These are phyloP conservation scores for Nerophis lumbriciformis DNA, from an alignment of 2,113 vertebrate species.

Conservation along the genomic window DNA sequence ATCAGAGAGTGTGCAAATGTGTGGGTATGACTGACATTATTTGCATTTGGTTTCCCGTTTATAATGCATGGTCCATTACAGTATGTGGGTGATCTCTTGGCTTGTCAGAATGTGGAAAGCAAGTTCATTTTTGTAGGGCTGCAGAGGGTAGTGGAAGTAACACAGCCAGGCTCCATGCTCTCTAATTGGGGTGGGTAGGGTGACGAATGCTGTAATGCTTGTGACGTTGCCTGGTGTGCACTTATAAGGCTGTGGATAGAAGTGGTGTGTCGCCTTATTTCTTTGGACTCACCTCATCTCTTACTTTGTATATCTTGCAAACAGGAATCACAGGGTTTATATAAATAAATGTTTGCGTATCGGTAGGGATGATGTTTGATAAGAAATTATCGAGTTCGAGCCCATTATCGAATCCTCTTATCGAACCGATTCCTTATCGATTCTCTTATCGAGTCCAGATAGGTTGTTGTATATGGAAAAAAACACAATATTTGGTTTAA, in stretches of 20 bases:
- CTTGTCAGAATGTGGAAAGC: slow-evolving; percentile 62
- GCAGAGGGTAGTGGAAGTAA: slow-evolving; percentile 34
- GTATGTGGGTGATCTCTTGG: slow-evolving; percentile 30
- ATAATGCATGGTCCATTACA: slow-evolving; percentile 20
- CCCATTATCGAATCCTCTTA: no score
- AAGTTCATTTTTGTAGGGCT: slow-evolving; percentile 28
- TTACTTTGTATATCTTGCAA: no score
- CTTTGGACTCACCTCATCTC: slow-evolving; percentile 25
- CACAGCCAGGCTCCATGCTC: background rate
- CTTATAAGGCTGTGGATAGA: slow-evolving; percentile 28
- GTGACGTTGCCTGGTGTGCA: slow-evolving; percentile 7
- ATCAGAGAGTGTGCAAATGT: slow-evolving; percentile 11
- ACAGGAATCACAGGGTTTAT: no score
- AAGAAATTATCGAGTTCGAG: no score
- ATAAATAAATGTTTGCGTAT: no score
- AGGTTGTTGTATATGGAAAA: no score
- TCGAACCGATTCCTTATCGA: no score
- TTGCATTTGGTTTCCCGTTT: slow-evolving; percentile 20
- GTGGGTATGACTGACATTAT: slow-evolving; percentile 7
- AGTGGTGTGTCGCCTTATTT: slow-evolving; percentile 16
- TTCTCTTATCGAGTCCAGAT: no score
- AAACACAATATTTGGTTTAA: no score
- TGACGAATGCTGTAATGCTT: slow-evolving; percentile 11
- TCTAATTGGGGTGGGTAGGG: slow-evolving; percentile 4
- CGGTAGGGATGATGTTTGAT: no score